Conservation (phyloP, 92 coral and sea anemone species). For the Bergia sp. region DNA sequence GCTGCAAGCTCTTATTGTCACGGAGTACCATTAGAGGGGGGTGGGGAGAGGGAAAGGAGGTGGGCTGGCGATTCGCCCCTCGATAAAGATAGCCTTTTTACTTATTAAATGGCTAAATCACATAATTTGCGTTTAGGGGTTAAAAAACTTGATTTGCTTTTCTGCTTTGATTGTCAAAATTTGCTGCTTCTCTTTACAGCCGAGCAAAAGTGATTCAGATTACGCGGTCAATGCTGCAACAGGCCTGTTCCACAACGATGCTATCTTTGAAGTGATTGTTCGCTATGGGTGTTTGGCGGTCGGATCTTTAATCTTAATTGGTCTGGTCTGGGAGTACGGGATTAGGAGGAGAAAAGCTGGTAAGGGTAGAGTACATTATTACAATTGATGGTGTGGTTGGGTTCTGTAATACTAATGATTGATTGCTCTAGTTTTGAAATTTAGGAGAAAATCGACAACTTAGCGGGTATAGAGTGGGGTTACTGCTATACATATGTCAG, state of each 20-base stretch:
- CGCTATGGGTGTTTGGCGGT: constrained; percentile 60
- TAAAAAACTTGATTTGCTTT: too few relatives aligned
- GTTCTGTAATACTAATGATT: too few relatives aligned
- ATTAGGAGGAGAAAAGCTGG: constrained; percentile 63
- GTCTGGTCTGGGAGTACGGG: constrained; percentile 81
- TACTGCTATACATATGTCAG: too few relatives aligned
- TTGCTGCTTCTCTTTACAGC: constrained; percentile 43
- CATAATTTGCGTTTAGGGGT: background rate
- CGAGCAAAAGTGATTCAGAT: constrained; percentile 59
- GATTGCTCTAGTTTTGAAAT: background rate
- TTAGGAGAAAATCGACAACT: too few relatives aligned
- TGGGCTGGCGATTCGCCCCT: too few relatives aligned
- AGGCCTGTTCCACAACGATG: constrained; percentile 73
- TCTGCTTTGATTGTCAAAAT: background rate
- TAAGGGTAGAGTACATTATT: background rate
- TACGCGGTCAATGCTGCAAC: constrained; percentile 80
- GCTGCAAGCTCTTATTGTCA: too few relatives aligned
- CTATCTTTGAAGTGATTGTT: constrained; percentile 52
- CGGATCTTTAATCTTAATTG: constrained; percentile 66
- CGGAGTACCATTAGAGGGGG: too few relatives aligned
- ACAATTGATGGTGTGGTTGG: background rate
- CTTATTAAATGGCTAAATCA: background rate
- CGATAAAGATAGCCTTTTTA: background rate
- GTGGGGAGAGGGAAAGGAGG: too few relatives aligned
- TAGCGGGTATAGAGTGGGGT: too few relatives aligned